phyloP scores from a whole-genome alignment of 2,113 vertebrate genomes.

The Sinocyclocheilus rhinocerous region DNA sequence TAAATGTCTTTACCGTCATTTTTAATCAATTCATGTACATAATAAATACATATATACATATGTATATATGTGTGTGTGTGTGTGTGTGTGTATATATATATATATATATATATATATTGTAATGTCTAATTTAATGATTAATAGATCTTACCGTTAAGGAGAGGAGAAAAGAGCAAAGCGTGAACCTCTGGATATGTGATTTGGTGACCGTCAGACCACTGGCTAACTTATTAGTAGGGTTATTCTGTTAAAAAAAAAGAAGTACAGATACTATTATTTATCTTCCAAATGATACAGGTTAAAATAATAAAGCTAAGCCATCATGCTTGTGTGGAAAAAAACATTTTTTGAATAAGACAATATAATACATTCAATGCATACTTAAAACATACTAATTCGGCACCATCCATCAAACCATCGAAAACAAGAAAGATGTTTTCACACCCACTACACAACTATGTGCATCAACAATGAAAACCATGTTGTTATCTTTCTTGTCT shows the following conservation, averaged over 20 bases:
- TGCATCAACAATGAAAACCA: neutral
- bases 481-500: neutral
- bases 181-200: slow-evolving; percentile 93
- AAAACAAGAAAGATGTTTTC: neutral
- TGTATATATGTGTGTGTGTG: too few species aligned
- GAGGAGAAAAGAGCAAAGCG: slow-evolving; percentile 88
- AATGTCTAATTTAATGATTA: neutral
- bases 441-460: neutral
- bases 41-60: too few species aligned
- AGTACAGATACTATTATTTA: neutral
- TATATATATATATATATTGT: too few species aligned
- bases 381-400: neutral
- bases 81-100: too few species aligned
- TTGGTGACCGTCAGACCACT: slow-evolving; percentile 78
- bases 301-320: neutral
- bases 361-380: neutral
- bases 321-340: neutral
- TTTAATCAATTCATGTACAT: too few species aligned
- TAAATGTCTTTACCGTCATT: too few species aligned
- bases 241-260: slow-evolving; percentile 78
- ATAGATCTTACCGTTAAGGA: slow-evolving; percentile 89
- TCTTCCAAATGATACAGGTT: neutral
- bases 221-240: slow-evolving; percentile 90
- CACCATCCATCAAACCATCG: neutral
- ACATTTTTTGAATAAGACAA: neutral